These are phyloP conservation scores for Caenorhabditis auriculariae DNA, from an alignment of 2,888 invertebrate genomes.

Conservation along the genomic window DNA sequence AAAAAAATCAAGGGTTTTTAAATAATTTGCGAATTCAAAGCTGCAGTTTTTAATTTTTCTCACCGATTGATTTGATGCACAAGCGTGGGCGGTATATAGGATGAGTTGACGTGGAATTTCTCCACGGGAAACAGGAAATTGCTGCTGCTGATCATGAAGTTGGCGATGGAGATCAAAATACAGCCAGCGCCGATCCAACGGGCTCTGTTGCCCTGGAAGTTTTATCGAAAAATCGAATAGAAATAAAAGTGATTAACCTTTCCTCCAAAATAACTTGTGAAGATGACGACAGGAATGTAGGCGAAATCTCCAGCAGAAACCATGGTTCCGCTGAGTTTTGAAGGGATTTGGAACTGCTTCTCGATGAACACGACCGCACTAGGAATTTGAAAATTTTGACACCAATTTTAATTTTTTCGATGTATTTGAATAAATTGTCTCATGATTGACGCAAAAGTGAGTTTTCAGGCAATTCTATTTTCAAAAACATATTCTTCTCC, in stretches of 20 bases:
- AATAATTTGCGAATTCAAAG: too few relatives aligned
- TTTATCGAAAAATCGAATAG: not conserved
- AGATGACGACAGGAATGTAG: constrained; percentile 60
- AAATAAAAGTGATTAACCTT: constrained; percentile 36
- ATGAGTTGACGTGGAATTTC: constrained; percentile 31
- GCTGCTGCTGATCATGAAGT: constrained; percentile 57
- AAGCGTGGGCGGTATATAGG: constrained; percentile 26
- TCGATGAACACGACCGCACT: constrained; percentile 62
- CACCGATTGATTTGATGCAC: constrained; percentile 31
- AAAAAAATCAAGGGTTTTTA: too few relatives aligned
- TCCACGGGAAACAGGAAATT: constrained; percentile 60
- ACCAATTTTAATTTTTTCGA: not conserved
- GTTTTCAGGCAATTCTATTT: too few relatives aligned
- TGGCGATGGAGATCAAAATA: constrained; percentile 59
- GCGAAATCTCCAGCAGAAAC: constrained; percentile 63
- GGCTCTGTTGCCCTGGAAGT: constrained; percentile 56
- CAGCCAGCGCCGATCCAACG: constrained; percentile 63
- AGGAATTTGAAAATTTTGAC: constrained; percentile 12
- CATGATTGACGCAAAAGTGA: too few relatives aligned
- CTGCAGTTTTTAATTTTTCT: not conserved
- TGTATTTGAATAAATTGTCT: too few relatives aligned
- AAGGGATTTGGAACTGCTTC: constrained; percentile 63
- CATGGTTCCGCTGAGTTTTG: constrained; percentile 57
- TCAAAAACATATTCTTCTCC: too few relatives aligned
- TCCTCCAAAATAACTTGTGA: constrained; percentile 60